Base-by-base conservation (phyloP, 2,888 invertebrate species). In the Lomographa bimaculata region DNA sequence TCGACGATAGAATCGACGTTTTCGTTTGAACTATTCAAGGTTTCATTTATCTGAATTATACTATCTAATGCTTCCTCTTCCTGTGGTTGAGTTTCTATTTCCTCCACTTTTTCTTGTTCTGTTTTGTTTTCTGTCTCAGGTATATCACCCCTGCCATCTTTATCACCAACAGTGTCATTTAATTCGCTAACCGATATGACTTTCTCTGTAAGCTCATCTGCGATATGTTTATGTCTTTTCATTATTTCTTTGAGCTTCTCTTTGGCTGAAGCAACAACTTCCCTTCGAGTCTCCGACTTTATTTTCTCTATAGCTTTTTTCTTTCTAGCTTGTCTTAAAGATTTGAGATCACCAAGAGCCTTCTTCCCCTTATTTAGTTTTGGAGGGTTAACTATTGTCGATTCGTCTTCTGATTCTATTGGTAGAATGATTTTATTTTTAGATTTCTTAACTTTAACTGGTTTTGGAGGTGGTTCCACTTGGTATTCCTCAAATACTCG, bases 191-290 rank as follows among this genome's bases (percentile, higher is more conserved):
- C 54, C 14, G 60, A 42, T 50, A 68, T 60, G 14, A 62, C 54
- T 53, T 59, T 71, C 45, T 78, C 73, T 3, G 74, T 64, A 26
- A 81, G 68, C 52, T 83, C 80, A 32, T 71, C 74, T 12, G 84
- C 79, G 21, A 85, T 74, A 61, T 86, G 73, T 69, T 84, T 84
- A 49, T 86, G 89, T 19, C 84, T 77, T 61, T 80, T 84, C 83
- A 90, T 89, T 38, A 90, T 79, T 64, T 89, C 89, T 54, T 71
- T 85, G 11, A 89, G 60, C 59, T 87, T 90, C 48, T 89, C 87
- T 70, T 89, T 89, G 1, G 90, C 87, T 19, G 89, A 89, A 7
- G 85, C 87, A 1, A 86, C 78, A 11, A 89, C 83, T 64, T 89
- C 85, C 54, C 70, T 83, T 7, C 85, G 76, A 8, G 87, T 86